These are phyloP conservation scores for Lysiphlebus fabarum DNA, from an alignment of 1,140 invertebrate genomes.

Conservation along the genomic window DNA sequence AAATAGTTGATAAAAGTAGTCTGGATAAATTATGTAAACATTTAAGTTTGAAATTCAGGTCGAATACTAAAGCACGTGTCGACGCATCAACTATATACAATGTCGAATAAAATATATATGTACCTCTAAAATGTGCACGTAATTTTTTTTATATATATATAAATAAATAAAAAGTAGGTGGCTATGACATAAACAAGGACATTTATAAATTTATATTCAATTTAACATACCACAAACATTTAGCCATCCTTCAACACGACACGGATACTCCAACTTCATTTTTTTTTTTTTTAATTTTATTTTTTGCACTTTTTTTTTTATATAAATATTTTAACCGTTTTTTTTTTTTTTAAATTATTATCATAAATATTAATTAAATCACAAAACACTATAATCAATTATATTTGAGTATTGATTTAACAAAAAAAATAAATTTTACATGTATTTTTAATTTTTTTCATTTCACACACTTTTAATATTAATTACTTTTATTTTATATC, in stretches of 20 bases:
- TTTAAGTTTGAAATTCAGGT: conserved; percentile 5
- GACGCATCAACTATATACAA: not conserved
- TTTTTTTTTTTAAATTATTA: not conserved
- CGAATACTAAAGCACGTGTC: conserved; percentile 12
- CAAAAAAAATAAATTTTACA: too few species aligned
- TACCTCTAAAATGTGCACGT: not conserved
- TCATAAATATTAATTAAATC: not conserved
- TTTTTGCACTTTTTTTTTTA: not conserved
- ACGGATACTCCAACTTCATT: conserved; percentile 60
- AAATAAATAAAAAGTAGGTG: not conserved
- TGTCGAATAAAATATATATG: too few species aligned
- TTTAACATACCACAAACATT: conserved; percentile 60
- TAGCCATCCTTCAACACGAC: conserved; percentile 63
- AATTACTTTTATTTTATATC: too few species aligned
- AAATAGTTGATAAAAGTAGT: not conserved
- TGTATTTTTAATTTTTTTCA: too few species aligned
- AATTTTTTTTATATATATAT: not conserved
- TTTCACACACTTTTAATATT: too few species aligned
- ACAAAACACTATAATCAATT: not conserved
- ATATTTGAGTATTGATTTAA: not conserved
- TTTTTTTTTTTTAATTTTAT: conserved; percentile 16
- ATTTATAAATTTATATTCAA: not conserved
- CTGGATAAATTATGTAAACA: conserved; percentile 3
- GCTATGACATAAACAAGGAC: not conserved
- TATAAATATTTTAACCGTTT: not conserved